phyloP scores from a whole-genome alignment of 2,888 invertebrate genomes.

The Bunonema sp. region DNA sequence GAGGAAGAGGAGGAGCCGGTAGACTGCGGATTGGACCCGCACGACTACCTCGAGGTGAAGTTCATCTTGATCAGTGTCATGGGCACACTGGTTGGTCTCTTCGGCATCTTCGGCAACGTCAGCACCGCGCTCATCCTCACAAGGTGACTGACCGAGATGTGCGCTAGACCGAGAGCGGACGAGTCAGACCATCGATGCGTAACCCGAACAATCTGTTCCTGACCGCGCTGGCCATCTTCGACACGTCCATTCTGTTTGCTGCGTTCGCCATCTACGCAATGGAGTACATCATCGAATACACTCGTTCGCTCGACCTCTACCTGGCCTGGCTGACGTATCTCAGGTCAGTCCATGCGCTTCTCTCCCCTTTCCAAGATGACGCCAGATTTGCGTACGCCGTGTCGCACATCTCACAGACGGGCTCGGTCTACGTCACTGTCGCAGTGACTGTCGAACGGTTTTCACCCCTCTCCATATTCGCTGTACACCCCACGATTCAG shows the following conservation, averaged over 20 bases:
- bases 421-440: constrained; percentile 32
- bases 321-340: constrained; percentile 33
- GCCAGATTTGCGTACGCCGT: constrained; percentile 29
- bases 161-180: too few species aligned
- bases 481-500: neutral
- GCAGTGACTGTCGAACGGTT: constrained; percentile 38
- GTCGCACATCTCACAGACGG: constrained; percentile 38
- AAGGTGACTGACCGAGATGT: constrained; percentile 10
- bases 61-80: constrained; percentile 28
- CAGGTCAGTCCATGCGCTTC: constrained; percentile 9
- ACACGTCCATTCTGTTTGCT: constrained; percentile 69
- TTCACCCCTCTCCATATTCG: constrained; percentile 18
- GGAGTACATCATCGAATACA: constrained; percentile 69
- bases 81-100: constrained; percentile 61
- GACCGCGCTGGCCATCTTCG: constrained; percentile 79
- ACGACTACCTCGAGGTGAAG: constrained; percentile 28
- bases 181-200: constrained; percentile 77
- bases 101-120: constrained; percentile 74
- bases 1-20: constrained; percentile 4
- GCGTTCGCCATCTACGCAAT: constrained; percentile 71
- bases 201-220: constrained; percentile 85
- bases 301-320: constrained; percentile 58
- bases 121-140: constrained; percentile 77
- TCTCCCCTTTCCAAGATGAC: neutral
- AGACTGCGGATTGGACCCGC: constrained; percentile 24